These are phyloP conservation scores for Pachypeltis micranthus DNA, from an alignment of 1,140 invertebrate species.

Conservation along the genomic window DNA sequence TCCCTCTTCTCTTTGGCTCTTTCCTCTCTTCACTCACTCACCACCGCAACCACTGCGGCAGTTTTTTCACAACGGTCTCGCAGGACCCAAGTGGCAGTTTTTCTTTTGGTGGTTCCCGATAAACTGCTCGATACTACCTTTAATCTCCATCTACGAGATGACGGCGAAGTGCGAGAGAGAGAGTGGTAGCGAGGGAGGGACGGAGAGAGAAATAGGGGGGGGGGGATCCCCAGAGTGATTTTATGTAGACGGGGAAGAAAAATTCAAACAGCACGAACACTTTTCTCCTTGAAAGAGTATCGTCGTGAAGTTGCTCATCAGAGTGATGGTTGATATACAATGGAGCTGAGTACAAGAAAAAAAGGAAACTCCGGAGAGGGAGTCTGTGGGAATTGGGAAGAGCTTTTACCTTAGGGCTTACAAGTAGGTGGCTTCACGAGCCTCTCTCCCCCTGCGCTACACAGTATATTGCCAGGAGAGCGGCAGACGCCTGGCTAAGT, in stretches of 20 bases:
- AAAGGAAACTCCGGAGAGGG: no score
- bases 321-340: slow-evolving; percentile 4
- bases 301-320: background rate
- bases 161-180: no score
- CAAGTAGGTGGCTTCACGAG: slow-evolving; percentile 18
- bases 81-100: no score
- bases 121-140: no score
- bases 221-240: background rate
- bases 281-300: background rate
- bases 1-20: no score
- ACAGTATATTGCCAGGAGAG: slow-evolving; percentile 5
- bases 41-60: no score
- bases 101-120: no score
- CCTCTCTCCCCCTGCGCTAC: background rate
- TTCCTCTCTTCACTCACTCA: no score
- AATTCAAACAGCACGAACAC: background rate
- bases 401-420: slow-evolving; percentile 6
- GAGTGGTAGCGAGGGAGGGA: no score
- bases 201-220: background rate
- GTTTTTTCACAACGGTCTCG: no score
- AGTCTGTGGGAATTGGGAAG: background rate
- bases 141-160: no score
- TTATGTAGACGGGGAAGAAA: no score
- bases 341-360: slow-evolving; percentile 4
- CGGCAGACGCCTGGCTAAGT: background rate